Conservation (phyloP, 2,888 invertebrate genomes). For the Brachylomia viminalis region DNA sequence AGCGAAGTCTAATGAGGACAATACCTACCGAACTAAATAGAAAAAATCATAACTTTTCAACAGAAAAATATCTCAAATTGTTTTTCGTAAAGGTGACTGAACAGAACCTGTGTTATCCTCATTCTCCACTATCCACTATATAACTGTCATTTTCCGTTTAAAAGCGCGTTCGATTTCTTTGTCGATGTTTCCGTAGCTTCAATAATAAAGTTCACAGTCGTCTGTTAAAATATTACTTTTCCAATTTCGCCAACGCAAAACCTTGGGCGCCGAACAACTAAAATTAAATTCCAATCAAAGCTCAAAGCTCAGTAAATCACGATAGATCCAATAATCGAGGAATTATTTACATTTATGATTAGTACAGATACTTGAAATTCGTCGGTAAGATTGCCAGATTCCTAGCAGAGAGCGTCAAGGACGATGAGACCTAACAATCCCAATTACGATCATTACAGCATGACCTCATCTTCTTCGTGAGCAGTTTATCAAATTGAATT, state of each 20-base stretch:
- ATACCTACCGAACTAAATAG: conserved; percentile 9
- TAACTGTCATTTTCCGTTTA: not conserved
- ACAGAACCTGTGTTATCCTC: not conserved
- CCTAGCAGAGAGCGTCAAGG: conserved; percentile 48
- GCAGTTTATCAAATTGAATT: conserved; percentile 59
- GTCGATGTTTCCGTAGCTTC: not conserved
- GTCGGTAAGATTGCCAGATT: conserved; percentile 26
- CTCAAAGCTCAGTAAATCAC: conserved; percentile 40
- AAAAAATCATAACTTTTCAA: conserved; percentile 10
- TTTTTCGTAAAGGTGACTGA: conserved; percentile 4
- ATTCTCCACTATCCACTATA: not conserved
- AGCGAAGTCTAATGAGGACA: conserved; percentile 29
- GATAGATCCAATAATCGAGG: conserved; percentile 25
- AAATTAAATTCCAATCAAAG: conserved; percentile 50
- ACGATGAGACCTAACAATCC: conserved; percentile 36
- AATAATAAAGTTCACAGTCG: conserved; percentile 21
- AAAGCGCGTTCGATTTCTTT: not conserved
- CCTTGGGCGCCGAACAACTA: conserved; percentile 17
- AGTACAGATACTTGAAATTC: conserved; percentile 27
- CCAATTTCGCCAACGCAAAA: conserved; percentile 24
- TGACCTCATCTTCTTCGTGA: conserved; percentile 62
- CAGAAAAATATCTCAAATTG: not conserved
- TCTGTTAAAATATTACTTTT: conserved; percentile 39
- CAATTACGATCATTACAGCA: conserved; percentile 57
- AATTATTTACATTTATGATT: conserved; percentile 49